A percentile compares a stretch with the other conserved stretches of the same genome.
Conservation (phyloP, 2,888 invertebrate genomes). For the Ecdyonurus torrentis region DNA sequence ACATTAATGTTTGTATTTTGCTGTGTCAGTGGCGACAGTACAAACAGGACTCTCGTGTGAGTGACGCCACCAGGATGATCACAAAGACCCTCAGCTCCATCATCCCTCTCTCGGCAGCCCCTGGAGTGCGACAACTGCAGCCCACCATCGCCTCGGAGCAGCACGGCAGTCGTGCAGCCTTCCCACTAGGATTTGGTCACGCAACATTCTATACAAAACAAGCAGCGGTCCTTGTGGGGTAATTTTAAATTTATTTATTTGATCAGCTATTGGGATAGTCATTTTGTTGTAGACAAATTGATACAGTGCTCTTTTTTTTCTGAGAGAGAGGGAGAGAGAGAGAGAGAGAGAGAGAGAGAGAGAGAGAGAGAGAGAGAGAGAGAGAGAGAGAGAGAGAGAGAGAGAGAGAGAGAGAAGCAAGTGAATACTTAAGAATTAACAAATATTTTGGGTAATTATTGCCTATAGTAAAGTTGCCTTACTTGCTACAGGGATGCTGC, state of each 20-base stretch:
- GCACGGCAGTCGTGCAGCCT: constrained; percentile 57
- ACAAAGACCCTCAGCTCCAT: constrained; percentile 34
- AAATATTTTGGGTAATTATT: too few relatives aligned
- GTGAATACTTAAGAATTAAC: too few relatives aligned
- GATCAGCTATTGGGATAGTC: background rate
- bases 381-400: too few relatives aligned
- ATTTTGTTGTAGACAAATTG: too few relatives aligned
- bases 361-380: too few relatives aligned
- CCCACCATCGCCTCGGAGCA: constrained; percentile 46
- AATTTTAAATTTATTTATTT: constrained; percentile 14
- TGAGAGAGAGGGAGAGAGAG: too few relatives aligned
- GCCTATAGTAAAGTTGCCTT: too few relatives aligned
- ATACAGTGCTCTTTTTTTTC: too few relatives aligned
- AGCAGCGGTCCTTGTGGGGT: constrained; percentile 79
- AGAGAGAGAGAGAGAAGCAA: too few relatives aligned
- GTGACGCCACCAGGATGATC: constrained; percentile 25
- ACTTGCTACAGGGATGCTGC: constrained; percentile 70
- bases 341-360: too few relatives aligned
- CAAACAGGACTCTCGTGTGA: constrained; percentile 32
- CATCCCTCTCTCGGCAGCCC: constrained; percentile 27
- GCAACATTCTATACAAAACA: constrained; percentile 68
- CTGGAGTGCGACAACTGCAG: constrained; percentile 42
- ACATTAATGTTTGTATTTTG: constrained; percentile 5
- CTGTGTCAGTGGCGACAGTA: constrained; percentile 40
- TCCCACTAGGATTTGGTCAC: constrained; percentile 86